Evolutionary conservation across 1,140 invertebrate species (phyloP), one percentile per base, ranked within the genome.

Genomic region (Papilio aristodemus): DNA sequence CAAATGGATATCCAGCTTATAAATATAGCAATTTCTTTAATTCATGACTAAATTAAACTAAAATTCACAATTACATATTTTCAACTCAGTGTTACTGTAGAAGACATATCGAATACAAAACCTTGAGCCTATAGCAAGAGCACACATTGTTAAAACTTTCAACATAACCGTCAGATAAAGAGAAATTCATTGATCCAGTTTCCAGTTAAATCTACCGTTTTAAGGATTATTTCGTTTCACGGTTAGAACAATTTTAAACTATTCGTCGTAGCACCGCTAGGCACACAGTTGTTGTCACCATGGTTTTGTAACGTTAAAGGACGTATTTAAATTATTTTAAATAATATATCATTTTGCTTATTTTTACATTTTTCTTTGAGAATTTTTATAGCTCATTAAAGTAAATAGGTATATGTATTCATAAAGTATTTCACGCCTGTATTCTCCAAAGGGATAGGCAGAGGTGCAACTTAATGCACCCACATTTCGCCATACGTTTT

Each of bases 191-290:
- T 50, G 27, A 60, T 60, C 13, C 58, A 63, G 0, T 27, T 9
- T 66, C 8, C 41, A 64, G 5, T 36, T 46, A n/a, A 46, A 36
- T 46, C n/a, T 46, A 66, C 63, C 41, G 41, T 66, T 46, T 46
- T 46, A 50, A 46, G 39, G 63, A 66, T 17, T 66, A 25, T 66
- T 66, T 66, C 32, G 41, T 22, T 64, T 66, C 63, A 66, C 39
- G 63, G 63, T 46, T 46, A 50, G 19, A 17, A 14, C 10, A 25
- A 32, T 66, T 66, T 32, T 32, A 46, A 66, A 17, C 25, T 32
- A 66, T 66, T 66, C 63, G 41, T 22, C n/a, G 63, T 50, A 46
- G 22, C 41, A 46, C 41, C 63, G 63, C 63, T 66, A 46, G 63
- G 39, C 27, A 41, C 17, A 50, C 13, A 50, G 43, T 32, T 32